These are phyloP conservation scores for Trissolcus basalis DNA, from an alignment of 1,140 invertebrate species.

Conservation along the genomic window DNA sequence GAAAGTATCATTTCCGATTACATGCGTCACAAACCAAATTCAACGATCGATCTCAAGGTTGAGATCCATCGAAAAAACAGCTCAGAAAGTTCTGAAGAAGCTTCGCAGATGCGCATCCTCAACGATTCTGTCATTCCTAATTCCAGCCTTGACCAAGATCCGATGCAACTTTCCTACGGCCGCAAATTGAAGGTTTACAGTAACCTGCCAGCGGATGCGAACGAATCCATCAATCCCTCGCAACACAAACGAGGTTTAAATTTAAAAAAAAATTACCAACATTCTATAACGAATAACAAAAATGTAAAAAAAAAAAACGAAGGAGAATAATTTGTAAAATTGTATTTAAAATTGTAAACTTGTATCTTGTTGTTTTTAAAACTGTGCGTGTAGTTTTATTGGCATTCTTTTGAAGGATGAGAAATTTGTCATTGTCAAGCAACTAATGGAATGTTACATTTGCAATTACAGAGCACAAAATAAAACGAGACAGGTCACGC, in stretches of 20 bases:
- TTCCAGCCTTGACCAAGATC: background rate
- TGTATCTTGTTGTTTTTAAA: too few species aligned
- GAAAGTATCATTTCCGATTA: conserved; percentile 76
- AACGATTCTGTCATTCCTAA: conserved; percentile 52
- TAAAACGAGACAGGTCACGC: conserved; percentile 48
- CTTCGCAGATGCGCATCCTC: conserved; percentile 67
- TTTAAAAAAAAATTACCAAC: too few species aligned
- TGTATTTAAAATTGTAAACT: too few species aligned
- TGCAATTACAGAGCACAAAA: conserved; percentile 57
- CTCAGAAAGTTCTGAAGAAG: conserved; percentile 86
- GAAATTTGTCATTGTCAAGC: too few species aligned
- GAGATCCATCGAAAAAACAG: conserved; percentile 94
- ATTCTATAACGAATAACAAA: too few species aligned
- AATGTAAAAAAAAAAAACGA: too few species aligned
- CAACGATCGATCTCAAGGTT: conserved; percentile 87
- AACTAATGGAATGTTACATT: too few species aligned
- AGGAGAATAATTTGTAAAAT: too few species aligned
- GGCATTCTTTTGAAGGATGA: too few species aligned
- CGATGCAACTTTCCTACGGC: conserved; percentile 18
- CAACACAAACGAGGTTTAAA: conserved; percentile 22
- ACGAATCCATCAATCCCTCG: conserved; percentile 1
- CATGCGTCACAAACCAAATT: conserved; percentile 73
- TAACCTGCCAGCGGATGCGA: conserved; percentile 2
- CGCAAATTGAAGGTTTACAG: conserved; percentile 17
- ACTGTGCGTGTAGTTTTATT: too few species aligned